Conservation (phyloP, 2,113 vertebrate genomes). For the Sitta europaea region DNA sequence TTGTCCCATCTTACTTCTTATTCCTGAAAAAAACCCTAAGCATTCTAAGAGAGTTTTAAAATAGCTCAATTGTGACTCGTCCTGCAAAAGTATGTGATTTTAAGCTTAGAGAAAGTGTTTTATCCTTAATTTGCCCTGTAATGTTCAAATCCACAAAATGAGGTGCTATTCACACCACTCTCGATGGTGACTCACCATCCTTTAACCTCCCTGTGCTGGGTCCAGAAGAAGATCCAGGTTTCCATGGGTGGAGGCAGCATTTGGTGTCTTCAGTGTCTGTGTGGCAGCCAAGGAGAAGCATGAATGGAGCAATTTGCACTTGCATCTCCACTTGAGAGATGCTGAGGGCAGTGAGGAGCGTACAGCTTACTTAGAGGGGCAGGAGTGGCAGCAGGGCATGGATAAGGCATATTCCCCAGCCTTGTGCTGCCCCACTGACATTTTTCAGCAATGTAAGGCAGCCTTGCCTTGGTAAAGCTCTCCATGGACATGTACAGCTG, state of each 20-base stretch:
- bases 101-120: neutral
- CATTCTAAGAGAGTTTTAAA: neutral
- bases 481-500: fast-evolving
- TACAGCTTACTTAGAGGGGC: neutral
- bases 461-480: neutral
- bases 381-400: fast-evolving
- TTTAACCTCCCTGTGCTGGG: neutral
- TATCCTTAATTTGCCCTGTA: neutral
- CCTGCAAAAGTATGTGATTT: neutral
- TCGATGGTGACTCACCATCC: neutral
- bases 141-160: neutral
- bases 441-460: neutral
- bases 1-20: neutral
- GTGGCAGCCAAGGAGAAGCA: neutral
- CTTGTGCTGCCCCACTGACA: neutral
- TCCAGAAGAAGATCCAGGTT: conserved; percentile 17
- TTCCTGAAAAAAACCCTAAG: neutral
- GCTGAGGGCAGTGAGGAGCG: neutral
- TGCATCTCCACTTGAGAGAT: neutral
- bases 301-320: neutral
- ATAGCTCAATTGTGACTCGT: neutral
- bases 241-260: conserved; percentile 10
- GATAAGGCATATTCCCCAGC: neutral
- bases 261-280: neutral
- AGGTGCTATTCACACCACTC: conserved; percentile 2